Base-by-base conservation (phyloP, 2,888 invertebrate genomes). In the Boloria selene region DNA sequence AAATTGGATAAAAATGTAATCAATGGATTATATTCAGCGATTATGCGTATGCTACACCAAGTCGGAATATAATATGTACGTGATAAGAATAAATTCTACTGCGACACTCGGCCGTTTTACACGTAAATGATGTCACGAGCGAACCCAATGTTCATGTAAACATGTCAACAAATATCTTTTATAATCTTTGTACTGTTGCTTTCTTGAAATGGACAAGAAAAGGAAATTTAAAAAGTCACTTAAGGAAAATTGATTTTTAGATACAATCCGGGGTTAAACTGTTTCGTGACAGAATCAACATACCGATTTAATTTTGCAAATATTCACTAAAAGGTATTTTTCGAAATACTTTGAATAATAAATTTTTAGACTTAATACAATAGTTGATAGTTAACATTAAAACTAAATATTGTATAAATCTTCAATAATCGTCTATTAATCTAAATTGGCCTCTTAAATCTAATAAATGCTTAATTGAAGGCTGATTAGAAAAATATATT, bases 121-220 rank as follows among this genome's bases (percentile, higher is more conserved):
- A 76, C 75, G 70, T 75, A 77, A 75, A 78, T 76, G 74, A 75
- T 75, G 80, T 80, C 82, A 79, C 79, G 77, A 75, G 71, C 76
- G 71, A 72, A 74, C 77, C 76, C 80, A 83, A 79, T 78, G 77
- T 72, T 75, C 78, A 72, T 80, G 80, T 79, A 82, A 74, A 75
- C 72, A 74, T 61, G 61, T 56, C 68, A 69, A 53, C 60, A 72
- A 59, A 75, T 76, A 75, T 70, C 69, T 59, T 62, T 61, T 64
- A 55, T 52, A 64, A 51, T 65, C 66, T 62, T 72, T 72, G 51
- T 70, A 67, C 61, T 64, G 50, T 55, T 60, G 16, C 47, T 60
- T 61, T 61, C 61, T 50, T 31, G 5, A 60, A 67, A 67, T 67
- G 55, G 61, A 56, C 52, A 67, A 51, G 1, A 52, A 55, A 59